Conservation (phyloP, 2,888 invertebrate genomes). For the Cerastis leucographa region DNA sequence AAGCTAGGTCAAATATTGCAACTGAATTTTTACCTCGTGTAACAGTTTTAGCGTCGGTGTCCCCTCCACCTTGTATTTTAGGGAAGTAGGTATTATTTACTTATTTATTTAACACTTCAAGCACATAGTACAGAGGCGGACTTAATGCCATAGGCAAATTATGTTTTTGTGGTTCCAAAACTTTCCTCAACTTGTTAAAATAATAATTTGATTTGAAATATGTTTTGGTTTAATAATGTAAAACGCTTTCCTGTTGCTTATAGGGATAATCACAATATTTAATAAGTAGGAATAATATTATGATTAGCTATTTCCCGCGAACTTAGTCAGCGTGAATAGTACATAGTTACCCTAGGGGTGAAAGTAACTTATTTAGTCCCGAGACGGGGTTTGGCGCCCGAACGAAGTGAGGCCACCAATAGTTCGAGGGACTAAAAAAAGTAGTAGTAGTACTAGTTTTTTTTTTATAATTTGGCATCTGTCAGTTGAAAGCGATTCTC, state of each 20-base stretch:
- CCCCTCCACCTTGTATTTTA: not conserved
- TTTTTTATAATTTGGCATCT: too few species aligned
- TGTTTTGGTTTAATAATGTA: not conserved
- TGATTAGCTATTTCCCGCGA: not conserved
- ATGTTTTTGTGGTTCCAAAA: not conserved
- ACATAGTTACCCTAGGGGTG: too few species aligned
- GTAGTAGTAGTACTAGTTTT: too few species aligned
- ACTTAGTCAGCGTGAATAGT: too few species aligned
- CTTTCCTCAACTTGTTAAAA: not conserved
- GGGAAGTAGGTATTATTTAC: not conserved
- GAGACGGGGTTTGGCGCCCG: too few species aligned
- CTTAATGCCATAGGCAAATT: not conserved
- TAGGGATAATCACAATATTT: conserved; percentile 1
- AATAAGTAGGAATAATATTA: not conserved
- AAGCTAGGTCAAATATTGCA: too few species aligned
- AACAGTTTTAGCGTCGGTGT: not conserved
- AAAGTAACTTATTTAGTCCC: too few species aligned
- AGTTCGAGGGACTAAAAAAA: too few species aligned
- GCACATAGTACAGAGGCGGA: too few species aligned
- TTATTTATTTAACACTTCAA: too few species aligned
- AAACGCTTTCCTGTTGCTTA: not conserved
- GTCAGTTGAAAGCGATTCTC: too few species aligned
- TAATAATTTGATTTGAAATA: not conserved
- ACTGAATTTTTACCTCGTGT: not conserved
- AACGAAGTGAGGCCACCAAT: too few species aligned